Evolutionary conservation across 2,888 invertebrate species (phyloP).

Genomic region (Cryptosula pallasiana): DNA sequence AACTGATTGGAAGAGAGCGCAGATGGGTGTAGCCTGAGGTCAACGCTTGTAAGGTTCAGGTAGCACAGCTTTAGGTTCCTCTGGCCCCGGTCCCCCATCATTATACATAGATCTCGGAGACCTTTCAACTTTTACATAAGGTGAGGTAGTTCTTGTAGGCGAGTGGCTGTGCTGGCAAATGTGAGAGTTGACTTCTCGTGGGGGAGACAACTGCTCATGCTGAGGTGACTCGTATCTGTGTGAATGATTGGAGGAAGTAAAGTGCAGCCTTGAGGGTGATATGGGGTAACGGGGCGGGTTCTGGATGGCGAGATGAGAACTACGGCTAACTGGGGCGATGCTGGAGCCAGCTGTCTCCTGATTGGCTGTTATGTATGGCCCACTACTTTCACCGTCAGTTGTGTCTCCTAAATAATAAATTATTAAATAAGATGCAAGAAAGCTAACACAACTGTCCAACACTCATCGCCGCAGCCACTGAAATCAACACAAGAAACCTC

Average conservation of each 20-base stretch:
- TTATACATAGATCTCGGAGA: background rate
- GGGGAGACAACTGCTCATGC: background rate
- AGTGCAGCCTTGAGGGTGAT: no score
- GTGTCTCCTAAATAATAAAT: background rate
- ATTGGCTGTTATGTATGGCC: background rate
- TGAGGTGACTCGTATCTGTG: background rate
- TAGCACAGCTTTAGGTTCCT: conserved; percentile 4
- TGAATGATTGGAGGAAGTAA: background rate
- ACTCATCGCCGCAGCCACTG: no score
- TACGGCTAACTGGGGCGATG: background rate
- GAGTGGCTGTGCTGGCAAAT: background rate
- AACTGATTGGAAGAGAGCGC: no score
- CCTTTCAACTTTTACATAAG: background rate
- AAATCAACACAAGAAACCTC: no score
- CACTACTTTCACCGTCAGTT: background rate
- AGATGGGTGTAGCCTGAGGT: no score
- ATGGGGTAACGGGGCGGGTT: background rate
- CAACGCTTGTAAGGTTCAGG: no score
- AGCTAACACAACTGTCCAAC: no score
- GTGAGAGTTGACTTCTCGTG: background rate
- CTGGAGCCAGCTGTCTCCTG: background rate
- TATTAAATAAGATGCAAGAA: background rate
- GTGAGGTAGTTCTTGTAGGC: background rate
- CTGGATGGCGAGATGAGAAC: background rate
- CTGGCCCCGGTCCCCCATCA: conserved; percentile 22